These are phyloP conservation scores for Orgyia antiqua DNA, from an alignment of 2,888 invertebrate species.

Conservation along the genomic window DNA sequence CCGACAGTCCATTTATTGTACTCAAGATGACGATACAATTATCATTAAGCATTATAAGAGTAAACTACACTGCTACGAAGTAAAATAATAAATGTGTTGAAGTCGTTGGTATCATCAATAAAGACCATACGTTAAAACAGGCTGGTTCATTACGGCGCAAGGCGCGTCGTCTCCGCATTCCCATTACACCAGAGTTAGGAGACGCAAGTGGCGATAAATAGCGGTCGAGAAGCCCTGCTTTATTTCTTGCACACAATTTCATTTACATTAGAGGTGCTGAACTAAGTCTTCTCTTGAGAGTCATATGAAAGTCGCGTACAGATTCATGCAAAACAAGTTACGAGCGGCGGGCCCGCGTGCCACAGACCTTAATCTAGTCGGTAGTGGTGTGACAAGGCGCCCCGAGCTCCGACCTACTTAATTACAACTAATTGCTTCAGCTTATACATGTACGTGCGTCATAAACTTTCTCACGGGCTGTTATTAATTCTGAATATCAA, in stretches of 20 bases:
- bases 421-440: slow-evolving; percentile 71
- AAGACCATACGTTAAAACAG: slow-evolving; percentile 67
- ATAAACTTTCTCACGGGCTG: slow-evolving; percentile 55
- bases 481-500: slow-evolving; percentile 53
- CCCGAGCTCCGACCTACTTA: slow-evolving; percentile 59
- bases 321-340: slow-evolving; percentile 73
- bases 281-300: slow-evolving; percentile 59
- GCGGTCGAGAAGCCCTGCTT: slow-evolving; percentile 65
- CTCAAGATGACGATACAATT: no score
- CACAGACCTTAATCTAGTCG: slow-evolving; percentile 65
- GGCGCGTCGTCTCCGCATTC: slow-evolving; percentile 60
- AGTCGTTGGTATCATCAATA: slow-evolving; percentile 65
- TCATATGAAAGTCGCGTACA: slow-evolving; percentile 66
- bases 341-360: slow-evolving; percentile 57
- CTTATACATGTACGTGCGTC: slow-evolving; percentile 61
- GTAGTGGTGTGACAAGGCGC: slow-evolving; percentile 49
- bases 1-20: no score
- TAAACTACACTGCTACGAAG: no score
- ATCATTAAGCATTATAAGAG: no score
- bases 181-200: slow-evolving; percentile 71
- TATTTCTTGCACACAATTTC: slow-evolving; percentile 75
- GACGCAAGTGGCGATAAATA: slow-evolving; percentile 71
- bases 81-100: slow-evolving; percentile 51
- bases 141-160: slow-evolving; percentile 66
- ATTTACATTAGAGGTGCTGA: slow-evolving; percentile 75